Evolutionary conservation across 1,140 invertebrate genomes (phyloP).

Genomic region (Condylostylus longicornis): DNA sequence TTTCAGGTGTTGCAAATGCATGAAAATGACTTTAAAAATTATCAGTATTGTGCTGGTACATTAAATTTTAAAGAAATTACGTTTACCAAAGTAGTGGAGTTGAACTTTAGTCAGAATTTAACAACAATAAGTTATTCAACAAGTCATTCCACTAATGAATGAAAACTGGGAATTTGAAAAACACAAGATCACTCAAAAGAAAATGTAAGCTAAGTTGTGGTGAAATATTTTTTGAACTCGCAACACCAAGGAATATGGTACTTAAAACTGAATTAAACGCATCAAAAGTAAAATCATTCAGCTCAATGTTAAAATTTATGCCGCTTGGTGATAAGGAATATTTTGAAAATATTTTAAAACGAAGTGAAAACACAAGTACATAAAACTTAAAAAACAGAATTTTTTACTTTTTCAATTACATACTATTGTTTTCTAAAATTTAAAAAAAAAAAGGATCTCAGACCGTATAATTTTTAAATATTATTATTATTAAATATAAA

Average conservation of each 20-base stretch:
- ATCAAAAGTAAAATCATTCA: neutral
- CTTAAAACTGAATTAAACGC: neutral
- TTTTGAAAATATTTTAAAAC: too few species aligned
- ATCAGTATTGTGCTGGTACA: constrained; percentile 7
- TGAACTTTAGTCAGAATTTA: neutral
- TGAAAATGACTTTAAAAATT: neutral
- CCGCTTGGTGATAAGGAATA: too few species aligned
- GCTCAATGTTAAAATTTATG: neutral
- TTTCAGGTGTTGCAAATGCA: neutral
- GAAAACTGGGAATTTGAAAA: neutral
- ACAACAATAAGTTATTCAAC: neutral
- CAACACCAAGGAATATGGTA: neutral
- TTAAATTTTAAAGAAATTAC: constrained; percentile 1
- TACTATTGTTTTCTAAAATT: too few species aligned
- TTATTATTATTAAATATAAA: too few species aligned
- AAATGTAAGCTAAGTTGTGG: neutral
- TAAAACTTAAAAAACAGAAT: too few species aligned
- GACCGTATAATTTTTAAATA: too few species aligned
- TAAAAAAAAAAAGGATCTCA: too few species aligned
- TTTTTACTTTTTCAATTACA: too few species aligned
- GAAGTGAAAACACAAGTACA: too few species aligned
- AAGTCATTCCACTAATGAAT: neutral
- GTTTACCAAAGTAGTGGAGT: neutral
- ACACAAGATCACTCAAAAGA: neutral
- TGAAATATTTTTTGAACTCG: neutral